Base-by-base conservation (phyloP, 1,140 invertebrate genomes). In the Drosophila pachea region DNA sequence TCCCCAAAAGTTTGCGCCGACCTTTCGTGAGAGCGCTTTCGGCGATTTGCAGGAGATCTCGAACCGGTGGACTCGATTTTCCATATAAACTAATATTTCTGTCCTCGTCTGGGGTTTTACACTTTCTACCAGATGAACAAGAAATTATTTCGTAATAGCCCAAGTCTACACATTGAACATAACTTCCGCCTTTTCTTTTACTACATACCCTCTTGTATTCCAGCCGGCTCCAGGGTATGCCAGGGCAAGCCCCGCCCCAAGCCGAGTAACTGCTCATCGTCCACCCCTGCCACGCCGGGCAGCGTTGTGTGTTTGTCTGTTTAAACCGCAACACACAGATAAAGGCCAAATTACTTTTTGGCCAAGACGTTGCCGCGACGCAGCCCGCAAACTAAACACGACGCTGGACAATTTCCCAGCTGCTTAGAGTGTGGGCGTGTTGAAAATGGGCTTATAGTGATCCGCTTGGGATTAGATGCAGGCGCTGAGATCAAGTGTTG, bases 281-380 rank as follows among this genome's bases (percentile, higher is more conserved):
- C n/a, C n/a, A n/a, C n/a, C n/a, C n/a, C n/a, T n/a, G n/a, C n/a
- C n/a, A n/a, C n/a, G n/a, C n/a, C n/a, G n/a, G n/a, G n/a, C n/a
- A 47, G 54, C 48, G n/a, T 47, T 62, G 40, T 47, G 42, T 62
- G 67, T 52, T 71, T 71, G 70, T 62, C 81, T 84, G 76, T 72
- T 84, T 73, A 86, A 84, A 76, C 81, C 81, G 81, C 81, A 81
- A 76, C 76, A 84, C 22, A 1, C 76, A 84, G 81, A 84, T 84
- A 84, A 81, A 86, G 82, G 76, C 70, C 81, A 84, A 84, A 81
- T 86, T 86, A 86, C 81, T 81, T 84, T 84, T 69, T 86, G 81
- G 81, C 81, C 81, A 84, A 86, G 81, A 76, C 73, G 73, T 48
- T 76, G 81, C 69, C 73, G 22, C 48, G 66, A 69, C 76, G 60